Evolutionary conservation across 2,888 invertebrate genomes (phyloP).

Genomic region (Hypercompe scribonia): DNA sequence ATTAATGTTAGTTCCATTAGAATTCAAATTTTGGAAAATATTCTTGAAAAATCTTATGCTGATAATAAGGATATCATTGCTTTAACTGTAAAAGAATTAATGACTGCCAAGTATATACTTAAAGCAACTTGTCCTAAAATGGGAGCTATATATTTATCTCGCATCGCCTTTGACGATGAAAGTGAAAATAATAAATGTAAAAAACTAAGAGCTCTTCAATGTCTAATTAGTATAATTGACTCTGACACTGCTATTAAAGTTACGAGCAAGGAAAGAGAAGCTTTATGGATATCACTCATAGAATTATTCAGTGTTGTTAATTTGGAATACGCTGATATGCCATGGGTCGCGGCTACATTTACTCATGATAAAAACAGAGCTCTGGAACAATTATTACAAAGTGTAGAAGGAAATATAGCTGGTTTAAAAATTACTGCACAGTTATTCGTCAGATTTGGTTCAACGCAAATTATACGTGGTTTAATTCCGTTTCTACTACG

Average conservation of each 20-base stretch:
- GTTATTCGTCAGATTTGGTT: conserved; percentile 71
- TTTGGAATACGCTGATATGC: conserved; percentile 80
- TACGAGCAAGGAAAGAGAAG: conserved; percentile 73
- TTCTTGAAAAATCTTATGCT: conserved; percentile 70
- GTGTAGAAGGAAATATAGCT: conserved; percentile 68
- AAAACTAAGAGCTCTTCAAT: conserved; percentile 82
- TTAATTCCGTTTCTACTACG: conserved; percentile 71
- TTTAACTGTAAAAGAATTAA: conserved; percentile 72
- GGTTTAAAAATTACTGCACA: conserved; percentile 73
- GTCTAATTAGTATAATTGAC: conserved; percentile 81
- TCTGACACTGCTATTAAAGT: conserved; percentile 80
- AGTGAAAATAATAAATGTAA: conserved; percentile 80
- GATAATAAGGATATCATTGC: conserved; percentile 63
- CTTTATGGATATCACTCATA: conserved; percentile 77
- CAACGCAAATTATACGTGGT: conserved; percentile 62
- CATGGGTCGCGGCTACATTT: conserved; percentile 80
- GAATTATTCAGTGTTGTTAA: conserved; percentile 77
- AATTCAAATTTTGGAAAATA: conserved; percentile 81
- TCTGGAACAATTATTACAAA: conserved; percentile 74
- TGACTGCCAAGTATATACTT: conserved; percentile 82
- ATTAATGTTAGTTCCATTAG: conserved; percentile 81
- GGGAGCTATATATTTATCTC: conserved; percentile 82
- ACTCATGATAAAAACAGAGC: conserved; percentile 76
- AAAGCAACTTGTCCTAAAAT: conserved; percentile 84
- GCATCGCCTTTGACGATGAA: conserved; percentile 82